A percentile compares a stretch with the other conserved stretches of the same genome.
Conservation (phyloP, 2,888 invertebrate species). For the Gibbula magus region DNA sequence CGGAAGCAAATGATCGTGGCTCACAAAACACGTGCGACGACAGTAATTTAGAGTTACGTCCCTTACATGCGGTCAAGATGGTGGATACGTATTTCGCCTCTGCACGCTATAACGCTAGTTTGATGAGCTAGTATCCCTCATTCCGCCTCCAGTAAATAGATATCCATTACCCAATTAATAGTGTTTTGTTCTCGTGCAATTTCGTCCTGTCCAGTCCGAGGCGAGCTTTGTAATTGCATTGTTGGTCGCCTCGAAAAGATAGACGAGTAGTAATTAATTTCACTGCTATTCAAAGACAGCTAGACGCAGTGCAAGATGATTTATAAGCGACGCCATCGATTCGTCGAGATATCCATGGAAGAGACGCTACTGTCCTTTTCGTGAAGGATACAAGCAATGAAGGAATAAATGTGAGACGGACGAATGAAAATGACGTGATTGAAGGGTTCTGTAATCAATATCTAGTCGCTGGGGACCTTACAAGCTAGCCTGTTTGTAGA, state of each 20-base stretch:
- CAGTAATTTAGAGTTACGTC: background rate
- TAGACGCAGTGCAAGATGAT: slow-evolving; percentile 1
- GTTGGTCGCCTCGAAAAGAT: background rate
- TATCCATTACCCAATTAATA: slow-evolving; percentile 25
- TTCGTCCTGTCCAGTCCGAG: background rate
- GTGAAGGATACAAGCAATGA: background rate
- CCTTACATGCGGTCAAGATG: background rate
- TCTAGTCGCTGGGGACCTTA: too few relatives aligned
- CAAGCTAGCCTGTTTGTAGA: too few relatives aligned
- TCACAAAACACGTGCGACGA: too few relatives aligned
- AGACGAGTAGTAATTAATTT: slow-evolving; percentile 5
- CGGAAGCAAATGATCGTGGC: too few relatives aligned
- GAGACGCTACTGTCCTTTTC: background rate
- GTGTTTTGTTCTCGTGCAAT: slow-evolving; percentile 6
- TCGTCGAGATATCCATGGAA: background rate
- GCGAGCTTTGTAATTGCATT: slow-evolving; percentile 8
- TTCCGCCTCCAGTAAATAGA: slow-evolving; percentile 14
- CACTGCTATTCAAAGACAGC: background rate
- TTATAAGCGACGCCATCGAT: background rate
- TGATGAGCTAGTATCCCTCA: background rate
- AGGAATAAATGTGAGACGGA: background rate
- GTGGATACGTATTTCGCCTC: background rate
- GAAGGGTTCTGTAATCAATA: too few relatives aligned
- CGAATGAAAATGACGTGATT: background rate
- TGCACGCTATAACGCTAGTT: background rate